A percentile compares a stretch with the other conserved stretches of the same genome.
Conservation (phyloP, 2,797 vertebrate genomes). For the Helarctos malayanus region DNA sequence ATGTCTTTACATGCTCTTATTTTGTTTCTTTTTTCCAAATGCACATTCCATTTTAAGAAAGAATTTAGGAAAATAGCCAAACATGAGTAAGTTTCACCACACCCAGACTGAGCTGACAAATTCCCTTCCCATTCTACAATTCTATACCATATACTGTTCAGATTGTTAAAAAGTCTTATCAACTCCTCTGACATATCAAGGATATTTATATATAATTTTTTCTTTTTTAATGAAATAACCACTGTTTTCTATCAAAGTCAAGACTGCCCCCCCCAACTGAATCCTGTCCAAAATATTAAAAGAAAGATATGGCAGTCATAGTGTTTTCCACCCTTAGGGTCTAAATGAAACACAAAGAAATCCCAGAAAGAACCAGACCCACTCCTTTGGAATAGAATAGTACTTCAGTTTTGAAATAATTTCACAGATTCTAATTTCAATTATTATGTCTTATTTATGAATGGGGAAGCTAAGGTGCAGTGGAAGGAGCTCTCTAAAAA, state of each 20-base stretch:
- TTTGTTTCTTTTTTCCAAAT: constrained; percentile 45
- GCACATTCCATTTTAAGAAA: constrained; percentile 39
- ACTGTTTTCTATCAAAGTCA: neutral
- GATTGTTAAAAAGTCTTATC: neutral
- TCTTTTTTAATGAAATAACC: neutral
- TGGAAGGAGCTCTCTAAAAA: neutral
- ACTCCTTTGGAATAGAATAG: neutral
- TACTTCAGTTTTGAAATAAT: neutral
- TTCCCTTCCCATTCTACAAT: neutral
- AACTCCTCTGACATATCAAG: neutral
- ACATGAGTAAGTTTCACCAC: constrained; percentile 2
- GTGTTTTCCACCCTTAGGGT: neutral
- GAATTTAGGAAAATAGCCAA: constrained; percentile 57
- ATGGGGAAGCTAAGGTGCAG: neutral
- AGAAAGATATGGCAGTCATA: neutral
- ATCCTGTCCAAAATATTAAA: neutral
- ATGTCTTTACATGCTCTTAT: neutral
- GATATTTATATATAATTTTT: neutral
- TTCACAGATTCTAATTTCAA: neutral
- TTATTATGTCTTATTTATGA: neutral
- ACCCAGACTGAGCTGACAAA: constrained; percentile 3
- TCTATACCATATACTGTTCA: neutral
- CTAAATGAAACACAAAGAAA: constrained; percentile 1
- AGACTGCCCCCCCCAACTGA: neutral
- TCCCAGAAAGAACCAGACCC: neutral